These are phyloP conservation scores for Labeo rohita DNA, from an alignment of 2,113 vertebrate genomes.

Conservation along the genomic window DNA sequence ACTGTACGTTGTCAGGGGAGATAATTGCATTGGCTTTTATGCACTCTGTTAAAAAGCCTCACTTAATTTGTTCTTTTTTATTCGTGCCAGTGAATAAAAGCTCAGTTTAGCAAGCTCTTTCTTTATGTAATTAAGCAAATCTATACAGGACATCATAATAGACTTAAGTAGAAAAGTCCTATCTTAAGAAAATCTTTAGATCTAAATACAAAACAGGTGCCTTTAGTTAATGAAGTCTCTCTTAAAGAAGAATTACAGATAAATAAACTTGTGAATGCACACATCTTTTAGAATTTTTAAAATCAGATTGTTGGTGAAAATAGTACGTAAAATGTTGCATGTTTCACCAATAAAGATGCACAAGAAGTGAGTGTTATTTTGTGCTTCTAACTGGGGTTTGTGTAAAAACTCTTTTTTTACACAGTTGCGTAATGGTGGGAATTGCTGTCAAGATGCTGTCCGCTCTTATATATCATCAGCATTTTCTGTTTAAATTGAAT, in stretches of 20 bases:
- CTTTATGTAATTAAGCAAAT: background rate
- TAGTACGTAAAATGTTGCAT: background rate
- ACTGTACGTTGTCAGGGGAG: slow-evolving; percentile 47
- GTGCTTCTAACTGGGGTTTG: slow-evolving; percentile 13
- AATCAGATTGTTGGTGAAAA: background rate
- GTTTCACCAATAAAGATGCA: slow-evolving; percentile 15
- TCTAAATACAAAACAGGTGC: background rate
- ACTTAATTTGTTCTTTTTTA: slow-evolving; percentile 26
- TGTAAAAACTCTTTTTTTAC: slow-evolving; percentile 14
- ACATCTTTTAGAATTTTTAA: too few species aligned
- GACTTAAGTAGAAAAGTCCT: background rate
- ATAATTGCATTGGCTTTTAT: slow-evolving; percentile 50
- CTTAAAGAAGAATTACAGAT: too few species aligned
- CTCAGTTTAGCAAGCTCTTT: slow-evolving; percentile 5
- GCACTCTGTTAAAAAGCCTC: slow-evolving; percentile 20
- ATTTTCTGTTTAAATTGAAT: slow-evolving; percentile 39
- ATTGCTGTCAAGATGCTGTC: slow-evolving; percentile 21
- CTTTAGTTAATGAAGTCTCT: too few species aligned
- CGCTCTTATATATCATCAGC: slow-evolving; percentile 27
- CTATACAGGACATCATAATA: background rate
- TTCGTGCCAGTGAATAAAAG: background rate
- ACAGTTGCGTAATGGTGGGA: background rate
- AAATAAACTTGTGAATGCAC: background rate
- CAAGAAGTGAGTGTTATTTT: slow-evolving; percentile 26
- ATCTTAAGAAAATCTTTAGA: background rate